phyloP scores from a whole-genome alignment of 1,140 invertebrate species.

The Idris sp. region DNA sequence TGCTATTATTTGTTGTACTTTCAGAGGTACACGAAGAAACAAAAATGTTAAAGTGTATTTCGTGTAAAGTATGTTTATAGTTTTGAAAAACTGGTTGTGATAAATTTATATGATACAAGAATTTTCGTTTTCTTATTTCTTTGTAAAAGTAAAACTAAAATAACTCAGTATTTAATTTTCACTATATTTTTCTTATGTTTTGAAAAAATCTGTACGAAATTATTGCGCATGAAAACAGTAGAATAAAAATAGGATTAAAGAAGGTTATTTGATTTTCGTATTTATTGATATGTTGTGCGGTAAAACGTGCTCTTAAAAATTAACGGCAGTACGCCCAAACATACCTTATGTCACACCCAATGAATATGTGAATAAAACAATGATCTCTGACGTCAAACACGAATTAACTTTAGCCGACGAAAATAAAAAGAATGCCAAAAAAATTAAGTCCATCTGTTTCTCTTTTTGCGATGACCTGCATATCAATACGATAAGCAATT shows the following conservation, averaged over 20 bases:
- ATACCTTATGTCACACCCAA: slow-evolving; percentile 26
- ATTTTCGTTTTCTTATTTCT: too few relatives aligned
- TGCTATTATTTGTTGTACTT: slow-evolving; percentile 1
- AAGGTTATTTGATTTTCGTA: not conserved
- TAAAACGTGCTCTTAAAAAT: slow-evolving; percentile 7
- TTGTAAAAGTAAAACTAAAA: too few relatives aligned
- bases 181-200: too few relatives aligned
- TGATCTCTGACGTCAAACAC: slow-evolving; percentile 31
- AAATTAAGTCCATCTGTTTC: slow-evolving; percentile 15
- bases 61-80: not conserved
- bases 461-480: too few relatives aligned
- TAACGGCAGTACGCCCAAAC: slow-evolving; percentile 7
- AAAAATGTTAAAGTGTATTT: slow-evolving; percentile 2
- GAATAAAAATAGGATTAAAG: slow-evolving; percentile 4
- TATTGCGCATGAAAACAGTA: not conserved
- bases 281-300: slow-evolving; percentile 2
- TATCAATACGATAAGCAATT: too few relatives aligned
- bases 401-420: slow-evolving; percentile 34
- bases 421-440: slow-evolving; percentile 31
- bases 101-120: too few relatives aligned
- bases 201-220: not conserved
- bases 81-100: too few relatives aligned
- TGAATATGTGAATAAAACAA: slow-evolving; percentile 31
- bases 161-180: too few relatives aligned
- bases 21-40: slow-evolving; percentile 7